These are phyloP conservation scores for Asteroscopus sphinx DNA, from an alignment of 2,888 invertebrate genomes.

Conservation along the genomic window DNA sequence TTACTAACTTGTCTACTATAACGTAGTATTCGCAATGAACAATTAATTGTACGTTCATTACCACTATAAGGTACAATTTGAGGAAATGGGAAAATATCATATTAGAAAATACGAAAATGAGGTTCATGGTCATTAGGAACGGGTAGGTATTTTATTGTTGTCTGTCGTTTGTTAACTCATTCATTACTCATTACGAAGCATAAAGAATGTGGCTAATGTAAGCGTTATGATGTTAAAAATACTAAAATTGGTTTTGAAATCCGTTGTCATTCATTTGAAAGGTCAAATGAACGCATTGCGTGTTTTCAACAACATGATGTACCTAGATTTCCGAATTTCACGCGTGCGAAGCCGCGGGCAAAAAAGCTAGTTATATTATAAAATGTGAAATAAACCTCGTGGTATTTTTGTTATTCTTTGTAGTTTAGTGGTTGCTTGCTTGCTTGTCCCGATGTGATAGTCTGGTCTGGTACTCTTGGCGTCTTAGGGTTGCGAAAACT, in stretches of 20 bases:
- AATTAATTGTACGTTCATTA: background rate
- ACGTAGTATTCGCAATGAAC: background rate
- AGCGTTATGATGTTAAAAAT: slow-evolving; percentile 28
- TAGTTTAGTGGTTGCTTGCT: slow-evolving; percentile 18
- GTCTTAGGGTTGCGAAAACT: slow-evolving; percentile 76
- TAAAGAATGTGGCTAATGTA: slow-evolving; percentile 41
- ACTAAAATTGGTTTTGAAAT: slow-evolving; percentile 28
- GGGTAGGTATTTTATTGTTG: slow-evolving; percentile 56
- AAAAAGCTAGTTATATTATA: too few species aligned
- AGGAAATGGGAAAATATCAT: slow-evolving; percentile 19
- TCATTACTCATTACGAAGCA: slow-evolving; percentile 56
- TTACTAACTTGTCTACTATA: background rate
- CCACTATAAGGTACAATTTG: slow-evolving; percentile 1
- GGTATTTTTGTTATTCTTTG: background rate
- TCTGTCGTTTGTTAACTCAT: slow-evolving; percentile 57
- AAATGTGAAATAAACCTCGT: background rate
- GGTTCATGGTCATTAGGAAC: slow-evolving; percentile 66
- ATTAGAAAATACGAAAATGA: slow-evolving; percentile 61
- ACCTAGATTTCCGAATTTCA: too few species aligned
- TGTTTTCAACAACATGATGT: too few species aligned
- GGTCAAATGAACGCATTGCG: too few species aligned
- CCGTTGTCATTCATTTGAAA: slow-evolving; percentile 19
- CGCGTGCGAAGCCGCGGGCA: too few species aligned
- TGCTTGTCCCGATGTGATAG: slow-evolving; percentile 46
- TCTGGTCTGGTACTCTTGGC: slow-evolving; percentile 62